These are phyloP conservation scores for Noctuana brunneofusca DNA, from an alignment of 2,888 invertebrate species.

Conservation along the genomic window DNA sequence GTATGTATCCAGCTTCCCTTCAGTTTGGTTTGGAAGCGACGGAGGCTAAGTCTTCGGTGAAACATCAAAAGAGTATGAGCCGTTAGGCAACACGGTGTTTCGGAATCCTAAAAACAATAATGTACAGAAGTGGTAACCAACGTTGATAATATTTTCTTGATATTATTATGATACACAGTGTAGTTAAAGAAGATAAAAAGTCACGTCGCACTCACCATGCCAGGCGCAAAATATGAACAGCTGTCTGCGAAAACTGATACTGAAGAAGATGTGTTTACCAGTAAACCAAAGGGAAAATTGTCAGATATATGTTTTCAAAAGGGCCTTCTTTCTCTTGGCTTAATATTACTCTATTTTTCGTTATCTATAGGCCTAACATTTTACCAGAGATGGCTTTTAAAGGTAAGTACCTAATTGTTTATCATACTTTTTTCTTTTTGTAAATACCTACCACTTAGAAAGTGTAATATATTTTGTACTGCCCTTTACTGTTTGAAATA, in stretches of 20 bases:
- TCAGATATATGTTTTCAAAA: slow-evolving; percentile 70
- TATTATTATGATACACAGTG: slow-evolving; percentile 66
- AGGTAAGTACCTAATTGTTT: slow-evolving; percentile 75
- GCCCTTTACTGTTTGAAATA: too few species aligned
- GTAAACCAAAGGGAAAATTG: slow-evolving; percentile 65
- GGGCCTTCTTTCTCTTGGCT: slow-evolving; percentile 64
- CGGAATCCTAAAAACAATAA: background rate
- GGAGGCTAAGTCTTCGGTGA: background rate
- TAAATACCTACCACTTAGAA: too few species aligned
- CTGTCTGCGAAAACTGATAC: slow-evolving; percentile 68
- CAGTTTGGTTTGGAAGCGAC: background rate
- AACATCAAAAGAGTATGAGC: background rate
- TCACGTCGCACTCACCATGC: slow-evolving; percentile 58
- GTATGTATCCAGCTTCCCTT: background rate
- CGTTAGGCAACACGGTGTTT: background rate
- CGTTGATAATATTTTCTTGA: slow-evolving; percentile 45
- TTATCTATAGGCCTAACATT: slow-evolving; percentile 98
- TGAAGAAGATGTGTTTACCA: slow-evolving; percentile 68
- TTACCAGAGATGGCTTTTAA: slow-evolving; percentile 96
- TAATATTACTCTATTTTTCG: slow-evolving; percentile 93
- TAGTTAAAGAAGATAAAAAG: slow-evolving; percentile 43
- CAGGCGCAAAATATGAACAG: slow-evolving; percentile 76
- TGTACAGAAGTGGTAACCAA: slow-evolving; percentile 2
- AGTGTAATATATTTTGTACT: too few species aligned
- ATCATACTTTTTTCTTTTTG: background rate